Evolutionary conservation across 2,113 vertebrate genomes (phyloP), one percentile per base, ranked within the genome.

Genomic region (Ceyx margarethae): DNA sequence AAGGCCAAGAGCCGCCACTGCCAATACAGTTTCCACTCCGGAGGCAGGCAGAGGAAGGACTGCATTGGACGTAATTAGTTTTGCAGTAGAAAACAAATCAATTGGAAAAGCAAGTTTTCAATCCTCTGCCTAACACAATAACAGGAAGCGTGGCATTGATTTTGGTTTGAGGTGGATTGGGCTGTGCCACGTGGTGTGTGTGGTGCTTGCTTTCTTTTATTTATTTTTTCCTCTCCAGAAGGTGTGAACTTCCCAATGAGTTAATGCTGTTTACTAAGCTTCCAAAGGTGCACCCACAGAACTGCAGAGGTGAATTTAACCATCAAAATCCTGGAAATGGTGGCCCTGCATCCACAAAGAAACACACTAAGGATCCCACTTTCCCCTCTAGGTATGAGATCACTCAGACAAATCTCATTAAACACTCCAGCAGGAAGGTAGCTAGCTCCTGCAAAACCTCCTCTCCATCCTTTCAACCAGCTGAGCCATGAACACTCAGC

Each of bases 11-110:
- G 89, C 78, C 92, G 92, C 83, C 6, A 0, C 42, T 71, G 89
- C 92, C 87, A 95, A 94, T 69, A 93, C 15, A 85, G 84, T 91
- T 95, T 96, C 91, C 91, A 91, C 92, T 96, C 94, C 46, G n/a
- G 95, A 96, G 89, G 89, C 87, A 95, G 82, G 82, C 46, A 87
- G 75, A 93, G 90, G 89, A 95, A 96, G 95, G 93, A 93, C 89
- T 94, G 87, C 78, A 85, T 67, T 93, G 91, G 89, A 95, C 81
- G 48, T 93, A 96, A 97, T 97, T 96, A 96, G 95, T 96, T 96
- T 96, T 96, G 94, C 89, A 96, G 91, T 91, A 80, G 93, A 95
- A 96, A 96, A 95, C 89, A 97, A 97, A 96, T 96, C 96, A 96
- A 96, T 96, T 87, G 95, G 57, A 94, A 96, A 96, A 96, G 93